phyloP scores from a whole-genome alignment of 2,113 vertebrate species.

The Nothobranchius furzeri region DNA sequence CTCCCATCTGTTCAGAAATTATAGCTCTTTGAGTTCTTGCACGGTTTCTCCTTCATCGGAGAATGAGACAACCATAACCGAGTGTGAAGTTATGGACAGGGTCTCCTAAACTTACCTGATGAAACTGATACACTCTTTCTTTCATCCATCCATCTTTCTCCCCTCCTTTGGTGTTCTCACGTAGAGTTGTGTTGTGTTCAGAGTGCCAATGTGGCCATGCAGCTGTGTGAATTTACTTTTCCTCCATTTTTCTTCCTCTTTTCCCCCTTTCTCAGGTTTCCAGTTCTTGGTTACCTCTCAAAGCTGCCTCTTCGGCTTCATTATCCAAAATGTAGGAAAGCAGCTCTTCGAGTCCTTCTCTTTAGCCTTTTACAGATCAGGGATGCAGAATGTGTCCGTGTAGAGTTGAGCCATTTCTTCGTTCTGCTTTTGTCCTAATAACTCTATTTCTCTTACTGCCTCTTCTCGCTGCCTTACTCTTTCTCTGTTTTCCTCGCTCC shows the following conservation, averaged over 20 bases:
- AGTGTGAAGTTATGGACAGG: background rate
- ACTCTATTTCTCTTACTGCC: slow-evolving; percentile 26
- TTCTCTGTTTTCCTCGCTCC: slow-evolving; percentile 14
- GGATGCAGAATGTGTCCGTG: slow-evolving; percentile 53
- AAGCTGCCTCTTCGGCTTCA: slow-evolving; percentile 32
- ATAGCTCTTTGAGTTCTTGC: background rate
- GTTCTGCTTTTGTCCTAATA: slow-evolving; percentile 40
- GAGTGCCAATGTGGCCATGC: slow-evolving; percentile 40
- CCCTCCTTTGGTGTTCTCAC: slow-evolving; percentile 34
- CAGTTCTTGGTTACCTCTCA: slow-evolving; percentile 49
- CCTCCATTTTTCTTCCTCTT: slow-evolving; percentile 25
- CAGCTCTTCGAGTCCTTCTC: slow-evolving; percentile 51
- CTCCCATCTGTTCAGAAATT: background rate
- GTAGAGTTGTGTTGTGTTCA: slow-evolving; percentile 48
- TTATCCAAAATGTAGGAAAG: slow-evolving; percentile 45
- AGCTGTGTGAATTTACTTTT: slow-evolving; percentile 51
- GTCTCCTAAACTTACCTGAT: slow-evolving; percentile 25
- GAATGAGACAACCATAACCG: slow-evolving; percentile 4
- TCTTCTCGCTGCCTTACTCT: slow-evolving; percentile 20
- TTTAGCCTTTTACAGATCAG: slow-evolving; percentile 65
- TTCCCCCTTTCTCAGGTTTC: slow-evolving; percentile 47
- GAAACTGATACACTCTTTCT: slow-evolving; percentile 8
- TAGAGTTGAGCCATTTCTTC: slow-evolving; percentile 54
- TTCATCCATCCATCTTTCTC: background rate
- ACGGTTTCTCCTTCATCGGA: background rate